Conservation (phyloP, 2,797 vertebrate genomes). For the Acridotheres tristis region DNA sequence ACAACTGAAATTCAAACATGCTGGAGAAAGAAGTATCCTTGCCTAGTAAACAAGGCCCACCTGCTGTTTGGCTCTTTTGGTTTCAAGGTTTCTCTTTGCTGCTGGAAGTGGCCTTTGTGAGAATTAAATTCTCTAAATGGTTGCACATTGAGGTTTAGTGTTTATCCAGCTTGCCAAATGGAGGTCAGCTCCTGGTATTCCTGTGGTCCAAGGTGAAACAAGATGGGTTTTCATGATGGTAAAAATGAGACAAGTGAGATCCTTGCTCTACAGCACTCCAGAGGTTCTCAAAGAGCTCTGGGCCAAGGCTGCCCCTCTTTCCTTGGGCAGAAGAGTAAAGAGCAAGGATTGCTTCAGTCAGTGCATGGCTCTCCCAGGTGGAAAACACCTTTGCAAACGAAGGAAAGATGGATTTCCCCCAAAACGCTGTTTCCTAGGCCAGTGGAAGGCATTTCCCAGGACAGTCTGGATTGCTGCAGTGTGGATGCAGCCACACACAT, state of each 20-base stretch:
- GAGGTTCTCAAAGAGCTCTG: background rate
- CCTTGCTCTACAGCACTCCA: background rate
- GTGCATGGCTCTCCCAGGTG: background rate
- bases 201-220: background rate
- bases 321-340: background rate
- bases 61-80: background rate
- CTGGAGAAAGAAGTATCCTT: background rate
- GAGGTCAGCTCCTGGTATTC: background rate
- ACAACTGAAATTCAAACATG: background rate
- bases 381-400: background rate
- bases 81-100: background rate
- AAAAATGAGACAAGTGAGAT: background rate
- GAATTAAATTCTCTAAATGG: background rate
- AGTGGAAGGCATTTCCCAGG: background rate
- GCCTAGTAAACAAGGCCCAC: background rate
- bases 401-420: background rate
- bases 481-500: background rate
- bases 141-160: background rate
- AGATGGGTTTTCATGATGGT: background rate
- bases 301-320: background rate
- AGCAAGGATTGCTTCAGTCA: background rate
- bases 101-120: background rate
- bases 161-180: background rate
- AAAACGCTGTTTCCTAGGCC: background rate
- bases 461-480: accelerated